phyloP scores from a whole-genome alignment of 1,140 invertebrate genomes.

The Hypothenemus hampei region DNA sequence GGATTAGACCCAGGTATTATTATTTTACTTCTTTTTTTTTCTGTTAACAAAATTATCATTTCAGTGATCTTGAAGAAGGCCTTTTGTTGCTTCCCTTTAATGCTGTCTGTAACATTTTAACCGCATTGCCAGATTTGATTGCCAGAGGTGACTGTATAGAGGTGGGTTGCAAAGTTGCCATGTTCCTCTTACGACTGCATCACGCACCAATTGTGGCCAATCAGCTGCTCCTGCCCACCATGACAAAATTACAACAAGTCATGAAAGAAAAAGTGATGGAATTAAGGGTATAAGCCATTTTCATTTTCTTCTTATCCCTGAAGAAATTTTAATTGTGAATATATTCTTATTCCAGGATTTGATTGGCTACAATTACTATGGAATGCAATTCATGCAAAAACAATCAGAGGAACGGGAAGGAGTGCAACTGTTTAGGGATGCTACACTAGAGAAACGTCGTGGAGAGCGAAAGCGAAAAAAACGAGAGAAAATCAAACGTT shows the following conservation, averaged over 20 bases:
- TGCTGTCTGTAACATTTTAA: constrained; percentile 72
- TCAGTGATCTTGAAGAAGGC: constrained; percentile 85
- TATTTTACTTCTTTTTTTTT: constrained; percentile 49
- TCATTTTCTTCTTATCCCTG: not conserved
- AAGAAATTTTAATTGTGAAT: constrained; percentile 49
- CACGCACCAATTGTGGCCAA: constrained; percentile 75
- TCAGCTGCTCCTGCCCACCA: constrained; percentile 59
- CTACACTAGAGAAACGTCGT: constrained; percentile 60
- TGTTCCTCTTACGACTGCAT: constrained; percentile 81
- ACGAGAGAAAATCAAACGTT: constrained; percentile 66
- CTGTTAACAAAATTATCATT: not conserved
- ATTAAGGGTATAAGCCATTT: constrained; percentile 58
- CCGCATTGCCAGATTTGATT: constrained; percentile 64
- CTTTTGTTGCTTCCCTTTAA: constrained; percentile 81
- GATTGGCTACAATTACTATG: constrained; percentile 84
- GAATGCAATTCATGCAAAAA: constrained; percentile 69
- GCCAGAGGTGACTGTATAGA: constrained; percentile 66
- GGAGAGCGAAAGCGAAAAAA: constrained; percentile 64
- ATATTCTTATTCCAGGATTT: constrained; percentile 58
- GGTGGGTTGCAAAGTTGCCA: constrained; percentile 64
- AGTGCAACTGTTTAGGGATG: constrained; percentile 78
- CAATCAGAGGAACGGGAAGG: constrained; percentile 76
- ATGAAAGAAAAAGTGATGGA: constrained; percentile 55
- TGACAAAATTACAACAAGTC: constrained; percentile 62
- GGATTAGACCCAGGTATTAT: constrained; percentile 65